Percentiles rank a stretch among this genome's conserved stretches.
phyloP scores from a whole-genome alignment of 2,113 vertebrate species.

The Tetraodon nigroviridis region DNA sequence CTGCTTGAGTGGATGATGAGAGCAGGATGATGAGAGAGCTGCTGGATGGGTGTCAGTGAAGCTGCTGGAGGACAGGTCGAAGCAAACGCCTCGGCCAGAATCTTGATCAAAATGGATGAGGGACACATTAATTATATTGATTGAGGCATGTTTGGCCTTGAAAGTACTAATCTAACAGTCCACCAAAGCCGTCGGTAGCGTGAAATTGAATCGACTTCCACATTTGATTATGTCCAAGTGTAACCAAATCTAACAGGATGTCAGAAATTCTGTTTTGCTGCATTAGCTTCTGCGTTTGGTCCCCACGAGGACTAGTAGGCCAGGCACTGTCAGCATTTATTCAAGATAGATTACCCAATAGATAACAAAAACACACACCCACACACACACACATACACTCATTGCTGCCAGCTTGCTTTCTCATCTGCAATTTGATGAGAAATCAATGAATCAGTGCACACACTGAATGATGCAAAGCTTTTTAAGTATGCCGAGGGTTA shows the following conservation, averaged over 20 bases:
- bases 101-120: too few relatives aligned
- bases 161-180: not conserved
- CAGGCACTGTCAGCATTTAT: not conserved
- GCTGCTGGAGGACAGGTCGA: too few relatives aligned
- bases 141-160: too few relatives aligned
- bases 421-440: conserved; percentile 58
- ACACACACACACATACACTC: conserved; percentile 9
- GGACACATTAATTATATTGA: too few relatives aligned
- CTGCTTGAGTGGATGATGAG: too few relatives aligned
- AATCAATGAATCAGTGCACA: conserved; percentile 53
- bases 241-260: not conserved
- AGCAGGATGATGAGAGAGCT: too few relatives aligned
- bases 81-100: too few relatives aligned
- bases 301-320: not conserved
- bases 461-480: conserved; percentile 50
- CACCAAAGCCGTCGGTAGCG: not conserved
- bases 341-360: not conserved
- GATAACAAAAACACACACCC: conserved; percentile 14
- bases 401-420: conserved; percentile 34
- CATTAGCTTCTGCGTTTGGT: not conserved
- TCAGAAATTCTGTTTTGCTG: not conserved
- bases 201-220: not conserved
- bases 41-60: too few relatives aligned
- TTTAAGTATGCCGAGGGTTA: conserved; percentile 15
- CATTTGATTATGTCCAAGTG: not conserved